phyloP scores from a whole-genome alignment of 2,797 vertebrate species.

The Uromys caudimaculatus region DNA sequence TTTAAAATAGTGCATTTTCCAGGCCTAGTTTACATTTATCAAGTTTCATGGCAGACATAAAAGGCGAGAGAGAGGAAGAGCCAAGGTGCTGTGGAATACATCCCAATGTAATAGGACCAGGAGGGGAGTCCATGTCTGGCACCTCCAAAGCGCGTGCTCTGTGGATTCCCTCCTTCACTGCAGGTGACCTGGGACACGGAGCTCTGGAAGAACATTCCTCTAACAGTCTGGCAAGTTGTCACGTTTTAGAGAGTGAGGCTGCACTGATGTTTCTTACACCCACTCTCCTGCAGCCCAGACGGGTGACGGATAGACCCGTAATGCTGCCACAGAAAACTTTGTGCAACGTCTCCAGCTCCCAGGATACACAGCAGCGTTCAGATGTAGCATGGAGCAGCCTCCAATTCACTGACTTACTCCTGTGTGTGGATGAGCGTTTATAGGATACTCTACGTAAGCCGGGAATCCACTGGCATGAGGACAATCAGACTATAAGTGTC shows the following conservation, averaged over 20 bases:
- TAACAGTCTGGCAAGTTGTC: neutral
- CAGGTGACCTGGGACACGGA: neutral
- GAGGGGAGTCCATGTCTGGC: neutral
- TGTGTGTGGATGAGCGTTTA: neutral
- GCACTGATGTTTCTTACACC: neutral
- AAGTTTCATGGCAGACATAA: neutral
- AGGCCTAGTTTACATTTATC: constrained; percentile 15
- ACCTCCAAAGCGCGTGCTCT: neutral
- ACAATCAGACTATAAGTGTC: neutral
- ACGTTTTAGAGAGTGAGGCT: neutral
- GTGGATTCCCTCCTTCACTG: neutral
- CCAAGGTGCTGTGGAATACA: neutral
- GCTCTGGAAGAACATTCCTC: neutral
- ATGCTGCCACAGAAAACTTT: neutral
- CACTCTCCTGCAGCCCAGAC: neutral
- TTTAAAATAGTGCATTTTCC: neutral
- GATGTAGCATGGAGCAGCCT: too few relatives aligned
- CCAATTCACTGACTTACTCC: neutral
- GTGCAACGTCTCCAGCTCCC: neutral
- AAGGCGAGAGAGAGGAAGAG: neutral
- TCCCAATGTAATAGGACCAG: neutral
- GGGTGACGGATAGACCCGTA: neutral
- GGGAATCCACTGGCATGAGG: neutral
- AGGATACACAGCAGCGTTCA: neutral
- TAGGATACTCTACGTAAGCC: neutral